Evolutionary conservation across 2,113 vertebrate genomes (phyloP).

Genomic region (Irena cyanogastra): DNA sequence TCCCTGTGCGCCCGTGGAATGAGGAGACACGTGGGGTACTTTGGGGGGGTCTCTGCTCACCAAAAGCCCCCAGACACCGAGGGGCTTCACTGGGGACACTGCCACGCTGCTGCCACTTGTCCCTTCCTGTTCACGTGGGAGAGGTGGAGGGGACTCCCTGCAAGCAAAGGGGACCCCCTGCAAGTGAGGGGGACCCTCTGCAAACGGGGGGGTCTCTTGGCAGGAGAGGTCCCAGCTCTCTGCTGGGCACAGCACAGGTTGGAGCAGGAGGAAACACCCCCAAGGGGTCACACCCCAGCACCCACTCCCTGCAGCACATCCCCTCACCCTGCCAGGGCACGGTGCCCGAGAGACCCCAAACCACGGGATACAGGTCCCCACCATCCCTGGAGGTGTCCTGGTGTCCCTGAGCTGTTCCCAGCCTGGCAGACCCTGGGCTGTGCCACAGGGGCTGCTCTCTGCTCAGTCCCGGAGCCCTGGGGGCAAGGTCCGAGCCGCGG

Average conservation of each 20-base stretch:
- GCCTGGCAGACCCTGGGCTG: fast-evolving
- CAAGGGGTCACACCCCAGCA: fast-evolving
- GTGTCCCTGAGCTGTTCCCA: neutral
- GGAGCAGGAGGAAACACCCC: neutral
- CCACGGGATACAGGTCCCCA: fast-evolving
- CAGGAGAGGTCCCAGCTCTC: neutral
- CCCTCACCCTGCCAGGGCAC: fast-evolving
- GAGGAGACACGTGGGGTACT: fast-evolving
- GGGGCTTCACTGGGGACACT: fast-evolving
- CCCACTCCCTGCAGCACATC: neutral
- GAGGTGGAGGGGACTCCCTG: neutral
- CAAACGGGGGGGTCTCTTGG: fast-evolving
- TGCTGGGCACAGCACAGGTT: neutral
- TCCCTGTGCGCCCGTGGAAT: fast-evolving
- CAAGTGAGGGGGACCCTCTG: neutral
- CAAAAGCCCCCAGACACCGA: fast-evolving
- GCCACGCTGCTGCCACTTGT: neutral
- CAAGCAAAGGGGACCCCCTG: too few relatives aligned
- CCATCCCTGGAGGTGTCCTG: fast-evolving
- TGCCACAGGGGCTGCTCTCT: neutral
- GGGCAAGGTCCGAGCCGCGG: neutral
- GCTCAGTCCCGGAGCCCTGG: neutral
- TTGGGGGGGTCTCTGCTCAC: neutral
- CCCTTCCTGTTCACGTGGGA: fast-evolving
- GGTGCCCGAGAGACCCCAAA: neutral